Base-by-base conservation (phyloP, 2,797 vertebrate genomes). In the Ambastaia sidthimunki region DNA sequence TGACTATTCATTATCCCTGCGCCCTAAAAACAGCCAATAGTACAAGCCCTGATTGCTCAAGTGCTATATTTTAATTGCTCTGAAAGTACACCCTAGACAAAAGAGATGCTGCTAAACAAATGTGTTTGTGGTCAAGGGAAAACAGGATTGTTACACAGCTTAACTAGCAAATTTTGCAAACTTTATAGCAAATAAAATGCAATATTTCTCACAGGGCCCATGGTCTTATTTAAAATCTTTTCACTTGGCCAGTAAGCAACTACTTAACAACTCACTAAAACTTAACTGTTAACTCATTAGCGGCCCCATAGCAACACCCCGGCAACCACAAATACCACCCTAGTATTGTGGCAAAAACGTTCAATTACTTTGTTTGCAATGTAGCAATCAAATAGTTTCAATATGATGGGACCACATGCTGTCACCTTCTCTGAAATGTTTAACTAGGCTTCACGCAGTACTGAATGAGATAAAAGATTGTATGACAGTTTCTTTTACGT, bases 21-120 rank as follows among this genome's bases (percentile, higher is more conserved):
- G 60, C 21, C 7, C 83, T 88, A 82, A 87, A 85, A 82, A 80
- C 10, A 65, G 23, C 83, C 80, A 88, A 79, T 86, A 72, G 75
- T 71, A 59, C 73, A 80, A 77, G 66, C 82, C 84, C 83, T 82
- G 85, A 89, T 89, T 89, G 86, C 88, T 91, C 89, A 83, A 81
- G 84, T 85, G 81, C 67, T 79, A 69, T 88, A 83, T 86, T 82
- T 87, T 88, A 88, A 90, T 89, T 70, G 69, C 82, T 86, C 57
- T 31, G 71, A 85, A 79, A 66, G 89, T 80, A 59, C 82, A 84
- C 91, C 88, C 89, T 60, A 87, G 90, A 91, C 84, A 81, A 91
- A 93, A 87, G 78, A 85, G 80, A 86, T 83, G 83, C 55, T 47
- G 66, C 84, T 72, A 75, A 83, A 86, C 83, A 87, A 86, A 91